These are phyloP conservation scores for Genyomyrus donnyi DNA, from an alignment of 2,113 vertebrate genomes.

Conservation along the genomic window DNA sequence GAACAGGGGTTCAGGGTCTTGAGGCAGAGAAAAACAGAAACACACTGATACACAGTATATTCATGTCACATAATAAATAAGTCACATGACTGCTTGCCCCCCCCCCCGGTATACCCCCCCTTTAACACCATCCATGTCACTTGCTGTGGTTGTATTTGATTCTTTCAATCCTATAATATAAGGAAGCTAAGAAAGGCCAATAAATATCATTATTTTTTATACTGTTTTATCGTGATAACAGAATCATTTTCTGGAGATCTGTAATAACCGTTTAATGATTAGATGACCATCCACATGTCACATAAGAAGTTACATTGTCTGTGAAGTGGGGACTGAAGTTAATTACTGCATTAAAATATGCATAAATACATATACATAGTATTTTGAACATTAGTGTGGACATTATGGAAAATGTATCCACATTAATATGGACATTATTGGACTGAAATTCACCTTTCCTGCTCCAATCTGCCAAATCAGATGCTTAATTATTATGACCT, in stretches of 20 bases:
- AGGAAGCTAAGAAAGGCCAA: not conserved
- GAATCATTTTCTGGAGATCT: not conserved
- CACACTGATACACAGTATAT: not conserved
- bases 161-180: not conserved
- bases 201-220: not conserved
- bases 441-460: not conserved
- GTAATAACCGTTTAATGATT: not conserved
- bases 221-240: not conserved
- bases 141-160: not conserved
- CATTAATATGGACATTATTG: too few relatives aligned
- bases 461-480: not conserved
- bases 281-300: not conserved
- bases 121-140: not conserved
- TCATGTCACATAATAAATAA: not conserved
- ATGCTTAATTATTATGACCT: constrained; percentile 11
- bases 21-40: not conserved
- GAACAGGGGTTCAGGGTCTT: not conserved
- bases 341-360: not conserved
- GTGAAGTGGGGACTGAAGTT: not conserved
- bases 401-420: not conserved
- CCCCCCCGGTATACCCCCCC: not conserved
- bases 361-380: not conserved
- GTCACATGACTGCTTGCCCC: not conserved
- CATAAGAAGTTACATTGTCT: not conserved
- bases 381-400: not conserved